Percentiles rank a stretch among this genome's conserved stretches.
phyloP scores from a whole-genome alignment of 2,113 vertebrate species.

The Sander vitreus region DNA sequence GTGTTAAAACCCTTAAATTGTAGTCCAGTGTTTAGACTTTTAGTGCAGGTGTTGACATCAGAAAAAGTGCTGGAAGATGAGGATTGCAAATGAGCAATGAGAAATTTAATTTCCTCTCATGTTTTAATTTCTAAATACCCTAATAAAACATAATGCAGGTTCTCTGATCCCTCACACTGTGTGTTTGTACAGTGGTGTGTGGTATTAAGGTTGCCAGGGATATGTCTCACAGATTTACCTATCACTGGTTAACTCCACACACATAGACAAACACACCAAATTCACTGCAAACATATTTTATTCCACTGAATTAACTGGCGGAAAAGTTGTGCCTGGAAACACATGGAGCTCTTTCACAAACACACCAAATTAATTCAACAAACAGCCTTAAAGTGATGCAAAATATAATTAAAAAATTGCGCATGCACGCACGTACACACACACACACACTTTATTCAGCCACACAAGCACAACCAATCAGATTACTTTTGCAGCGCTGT shows the following conservation, averaged over 20 bases:
- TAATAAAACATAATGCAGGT: slow-evolving; percentile 35
- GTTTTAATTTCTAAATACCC: slow-evolving; percentile 13
- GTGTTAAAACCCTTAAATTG: too few species aligned
- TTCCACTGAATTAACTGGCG: slow-evolving; percentile 51
- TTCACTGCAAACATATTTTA: slow-evolving; percentile 56
- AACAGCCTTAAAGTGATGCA: slow-evolving; percentile 53
- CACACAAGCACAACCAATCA: not conserved
- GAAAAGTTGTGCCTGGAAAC: slow-evolving; percentile 49
- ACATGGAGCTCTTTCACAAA: slow-evolving; percentile 52
- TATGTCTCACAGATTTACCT: slow-evolving; percentile 49
- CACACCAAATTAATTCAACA: slow-evolving; percentile 56
- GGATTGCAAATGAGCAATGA: too few species aligned
- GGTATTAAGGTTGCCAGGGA: slow-evolving; percentile 38
- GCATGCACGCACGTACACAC: slow-evolving; percentile 15
- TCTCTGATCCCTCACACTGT: not conserved
- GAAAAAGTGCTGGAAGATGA: not conserved
- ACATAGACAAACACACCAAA: slow-evolving; percentile 1
- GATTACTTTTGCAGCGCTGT: not conserved
- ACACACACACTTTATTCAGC: not conserved
- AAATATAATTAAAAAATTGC: slow-evolving; percentile 37
- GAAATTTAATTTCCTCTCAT: not conserved
- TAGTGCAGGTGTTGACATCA: not conserved
- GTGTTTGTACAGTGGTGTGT: too few species aligned
- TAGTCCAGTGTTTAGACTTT: not conserved
- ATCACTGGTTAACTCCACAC: slow-evolving; percentile 46